Conservation (phyloP, 2,888 invertebrate genomes). For the Drosophila glabriapex region DNA sequence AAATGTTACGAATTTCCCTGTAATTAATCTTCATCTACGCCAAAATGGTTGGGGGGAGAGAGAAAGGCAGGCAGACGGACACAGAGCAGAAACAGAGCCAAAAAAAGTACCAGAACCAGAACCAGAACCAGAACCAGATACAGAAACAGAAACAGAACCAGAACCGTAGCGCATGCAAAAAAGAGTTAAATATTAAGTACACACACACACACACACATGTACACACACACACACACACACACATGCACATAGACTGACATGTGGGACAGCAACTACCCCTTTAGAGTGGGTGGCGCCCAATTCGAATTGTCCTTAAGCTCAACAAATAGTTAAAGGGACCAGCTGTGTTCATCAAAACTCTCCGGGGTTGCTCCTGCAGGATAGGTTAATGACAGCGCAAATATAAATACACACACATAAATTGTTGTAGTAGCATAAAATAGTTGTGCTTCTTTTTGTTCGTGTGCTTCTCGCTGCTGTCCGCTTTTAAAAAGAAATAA, state of each 20-base stretch:
- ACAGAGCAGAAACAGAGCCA: slow-evolving; percentile 21
- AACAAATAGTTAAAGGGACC: slow-evolving; percentile 67
- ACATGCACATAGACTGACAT: not conserved
- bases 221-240: slow-evolving; percentile 1
- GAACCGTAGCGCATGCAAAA: slow-evolving; percentile 58
- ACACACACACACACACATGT: slow-evolving; percentile 16
- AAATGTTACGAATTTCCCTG: slow-evolving; percentile 78
- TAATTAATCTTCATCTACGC: slow-evolving; percentile 76
- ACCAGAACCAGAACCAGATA: slow-evolving; percentile 9
- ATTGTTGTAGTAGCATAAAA: not conserved
- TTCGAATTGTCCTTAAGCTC: slow-evolving; percentile 68
- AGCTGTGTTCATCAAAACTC: slow-evolving; percentile 49
- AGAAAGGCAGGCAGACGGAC: slow-evolving; percentile 16
- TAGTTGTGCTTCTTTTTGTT: not conserved
- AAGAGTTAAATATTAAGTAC: slow-evolving; percentile 80
- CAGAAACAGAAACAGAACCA: slow-evolving; percentile 22
- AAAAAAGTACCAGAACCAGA: slow-evolving; percentile 7
- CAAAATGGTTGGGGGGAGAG: slow-evolving; percentile 26
- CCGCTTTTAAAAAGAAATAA: not conserved
- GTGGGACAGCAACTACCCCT: slow-evolving; percentile 25
- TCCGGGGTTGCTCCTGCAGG: slow-evolving; percentile 9
- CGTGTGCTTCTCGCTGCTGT: not conserved
- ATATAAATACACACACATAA: slow-evolving; percentile 20
- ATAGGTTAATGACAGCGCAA: slow-evolving; percentile 47
- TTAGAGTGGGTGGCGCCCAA: slow-evolving; percentile 33